These are phyloP conservation scores for Spisula solida DNA, from an alignment of 2,888 invertebrate genomes.

Conservation along the genomic window DNA sequence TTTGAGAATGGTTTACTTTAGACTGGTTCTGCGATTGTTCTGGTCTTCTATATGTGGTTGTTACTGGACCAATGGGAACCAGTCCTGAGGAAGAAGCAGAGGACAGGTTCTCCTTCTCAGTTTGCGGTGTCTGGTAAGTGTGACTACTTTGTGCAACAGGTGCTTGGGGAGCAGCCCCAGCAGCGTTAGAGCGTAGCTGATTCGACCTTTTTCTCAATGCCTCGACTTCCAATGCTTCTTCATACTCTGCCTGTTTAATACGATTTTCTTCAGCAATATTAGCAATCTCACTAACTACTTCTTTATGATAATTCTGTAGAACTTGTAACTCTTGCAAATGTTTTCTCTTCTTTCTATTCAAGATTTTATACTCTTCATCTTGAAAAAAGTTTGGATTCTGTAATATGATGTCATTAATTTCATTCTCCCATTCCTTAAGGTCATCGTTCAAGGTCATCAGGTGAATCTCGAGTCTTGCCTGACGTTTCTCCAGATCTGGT, in stretches of 20 bases:
- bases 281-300: slow-evolving; percentile 62
- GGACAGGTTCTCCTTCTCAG: background rate
- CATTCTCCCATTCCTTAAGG: slow-evolving; percentile 71
- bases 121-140: background rate
- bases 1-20: background rate
- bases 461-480: slow-evolving; percentile 72
- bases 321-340: slow-evolving; percentile 74
- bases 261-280: slow-evolving; percentile 23
- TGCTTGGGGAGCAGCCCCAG: background rate
- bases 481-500: slow-evolving; percentile 73
- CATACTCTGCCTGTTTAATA: slow-evolving; percentile 24
- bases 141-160: background rate
- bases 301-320: slow-evolving; percentile 70
- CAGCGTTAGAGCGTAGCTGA: background rate
- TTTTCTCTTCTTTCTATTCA: slow-evolving; percentile 75
- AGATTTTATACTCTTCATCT: slow-evolving; percentile 71
- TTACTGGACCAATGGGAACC: slow-evolving; percentile 42
- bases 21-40: background rate
- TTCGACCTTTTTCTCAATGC: slow-evolving; percentile 31
- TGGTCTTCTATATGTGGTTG: slow-evolving; percentile 30
- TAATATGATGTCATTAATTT: slow-evolving; percentile 73
- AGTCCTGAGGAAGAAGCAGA: slow-evolving; percentile 25
- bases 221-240: slow-evolving; percentile 43
- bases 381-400: slow-evolving; percentile 76
- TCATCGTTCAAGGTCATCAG: slow-evolving; percentile 74